Evolutionary conservation across 2,888 invertebrate genomes (phyloP).

Genomic region (Limnephilus marmoratus): DNA sequence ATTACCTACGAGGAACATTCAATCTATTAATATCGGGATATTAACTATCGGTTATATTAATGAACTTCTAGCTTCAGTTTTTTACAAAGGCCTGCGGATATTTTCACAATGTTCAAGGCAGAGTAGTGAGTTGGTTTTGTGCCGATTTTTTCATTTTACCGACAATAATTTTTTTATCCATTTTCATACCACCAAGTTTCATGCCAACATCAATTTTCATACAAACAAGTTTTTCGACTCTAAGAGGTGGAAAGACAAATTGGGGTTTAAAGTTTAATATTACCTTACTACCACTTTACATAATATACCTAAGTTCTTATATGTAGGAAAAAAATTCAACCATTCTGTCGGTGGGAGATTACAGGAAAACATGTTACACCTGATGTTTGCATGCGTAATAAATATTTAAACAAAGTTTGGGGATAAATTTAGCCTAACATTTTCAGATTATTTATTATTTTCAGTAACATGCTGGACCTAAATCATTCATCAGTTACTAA

Average conservation of each 20-base stretch:
- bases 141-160: too few species aligned
- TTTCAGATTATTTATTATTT: neutral
- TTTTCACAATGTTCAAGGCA: neutral
- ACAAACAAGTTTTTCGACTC: neutral
- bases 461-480: neutral
- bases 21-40: neutral
- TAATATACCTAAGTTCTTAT: neutral
- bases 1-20: neutral
- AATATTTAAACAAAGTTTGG: neutral
- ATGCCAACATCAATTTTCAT: too few species aligned
- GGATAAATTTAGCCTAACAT: neutral
- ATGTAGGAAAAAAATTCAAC: neutral
- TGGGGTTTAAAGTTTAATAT: neutral
- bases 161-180: too few species aligned
- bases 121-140: neutral
- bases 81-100: neutral
- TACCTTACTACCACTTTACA: neutral
- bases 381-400: neutral
- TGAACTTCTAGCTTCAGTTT: neutral
- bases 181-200: too few species aligned
- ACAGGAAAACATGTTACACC: constrained; percentile 15
- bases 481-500: neutral
- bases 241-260: neutral
- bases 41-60: neutral
- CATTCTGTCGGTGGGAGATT: constrained; percentile 35